phyloP scores from a whole-genome alignment of 2,888 invertebrate species.

The Lycocerus yunnanus region DNA sequence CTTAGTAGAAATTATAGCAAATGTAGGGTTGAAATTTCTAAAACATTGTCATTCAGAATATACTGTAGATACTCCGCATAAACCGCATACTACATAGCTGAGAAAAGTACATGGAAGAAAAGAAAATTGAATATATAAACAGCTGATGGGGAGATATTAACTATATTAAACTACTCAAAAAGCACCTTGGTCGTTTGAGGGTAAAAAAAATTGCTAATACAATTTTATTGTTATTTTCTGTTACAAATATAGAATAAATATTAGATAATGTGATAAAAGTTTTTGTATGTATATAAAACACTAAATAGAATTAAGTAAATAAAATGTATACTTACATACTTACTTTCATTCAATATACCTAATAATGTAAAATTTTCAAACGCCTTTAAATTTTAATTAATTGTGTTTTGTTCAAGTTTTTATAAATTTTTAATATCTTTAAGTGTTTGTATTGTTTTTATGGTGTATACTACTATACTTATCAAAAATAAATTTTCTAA shows the following conservation, averaged over 20 bases:
- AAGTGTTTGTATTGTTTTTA: not conserved
- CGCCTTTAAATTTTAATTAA: not conserved
- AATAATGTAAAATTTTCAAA: not conserved
- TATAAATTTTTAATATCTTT: not conserved
- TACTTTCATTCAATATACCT: not conserved
- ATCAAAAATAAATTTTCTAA: not conserved
- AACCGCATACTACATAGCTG: too few species aligned
- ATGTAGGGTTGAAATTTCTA: too few species aligned
- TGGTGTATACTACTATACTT: not conserved
- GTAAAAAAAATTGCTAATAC: not conserved
- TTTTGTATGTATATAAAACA: constrained; percentile 13
- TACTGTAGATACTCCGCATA: too few species aligned
- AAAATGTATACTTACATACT: not conserved
- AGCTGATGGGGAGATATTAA: too few species aligned
- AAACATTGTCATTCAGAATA: too few species aligned
- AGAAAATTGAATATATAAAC: too few species aligned
- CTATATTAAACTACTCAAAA: too few species aligned
- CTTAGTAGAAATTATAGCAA: too few species aligned
- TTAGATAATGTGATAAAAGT: constrained; percentile 13
- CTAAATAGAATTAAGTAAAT: not conserved
- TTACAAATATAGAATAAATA: not conserved
- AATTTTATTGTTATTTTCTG: not conserved
- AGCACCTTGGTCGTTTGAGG: too few species aligned
- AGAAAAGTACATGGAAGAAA: too few species aligned
- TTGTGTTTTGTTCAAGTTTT: not conserved